Conservation (phyloP, 2,888 invertebrate species). For the Vanessa cardui region DNA sequence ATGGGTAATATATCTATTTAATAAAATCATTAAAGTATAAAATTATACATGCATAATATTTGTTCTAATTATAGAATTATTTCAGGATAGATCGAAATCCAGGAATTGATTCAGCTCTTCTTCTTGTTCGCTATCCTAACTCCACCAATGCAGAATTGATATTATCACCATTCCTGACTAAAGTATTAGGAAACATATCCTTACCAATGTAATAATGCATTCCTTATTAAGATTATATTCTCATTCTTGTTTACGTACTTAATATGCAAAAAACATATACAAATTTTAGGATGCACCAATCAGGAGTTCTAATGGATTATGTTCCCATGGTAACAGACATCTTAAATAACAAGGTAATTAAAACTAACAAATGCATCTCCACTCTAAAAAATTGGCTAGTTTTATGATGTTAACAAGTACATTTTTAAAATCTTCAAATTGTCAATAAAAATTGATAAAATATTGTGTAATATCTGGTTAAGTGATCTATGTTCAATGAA, state of each 20-base stretch:
- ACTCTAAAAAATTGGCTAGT: neutral
- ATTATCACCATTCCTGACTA: constrained; percentile 72
- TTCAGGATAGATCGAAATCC: constrained; percentile 70
- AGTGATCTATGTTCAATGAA: too few species aligned
- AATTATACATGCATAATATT: neutral
- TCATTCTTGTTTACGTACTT: neutral
- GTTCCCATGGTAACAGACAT: constrained; percentile 79
- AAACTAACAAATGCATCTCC: neutral
- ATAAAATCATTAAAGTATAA: neutral
- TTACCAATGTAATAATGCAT: constrained; percentile 70
- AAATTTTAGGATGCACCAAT: constrained; percentile 73
- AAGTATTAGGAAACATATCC: constrained; percentile 71
- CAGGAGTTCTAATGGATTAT: constrained; percentile 82
- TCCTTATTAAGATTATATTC: neutral
- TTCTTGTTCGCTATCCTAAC: constrained; percentile 78
- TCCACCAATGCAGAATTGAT: constrained; percentile 77
- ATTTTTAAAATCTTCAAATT: too few species aligned
- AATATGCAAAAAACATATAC: neutral
- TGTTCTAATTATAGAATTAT: constrained; percentile 32
- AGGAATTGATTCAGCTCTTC: constrained; percentile 56
- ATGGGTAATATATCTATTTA: constrained; percentile 60
- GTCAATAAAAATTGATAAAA: too few species aligned
- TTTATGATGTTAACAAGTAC: too few species aligned
- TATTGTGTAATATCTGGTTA: too few species aligned
- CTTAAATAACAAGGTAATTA: constrained; percentile 76